Evolutionary conservation across 2,113 vertebrate genomes (phyloP), one percentile per base, ranked within the genome.

Genomic region (Chionis minor): DNA sequence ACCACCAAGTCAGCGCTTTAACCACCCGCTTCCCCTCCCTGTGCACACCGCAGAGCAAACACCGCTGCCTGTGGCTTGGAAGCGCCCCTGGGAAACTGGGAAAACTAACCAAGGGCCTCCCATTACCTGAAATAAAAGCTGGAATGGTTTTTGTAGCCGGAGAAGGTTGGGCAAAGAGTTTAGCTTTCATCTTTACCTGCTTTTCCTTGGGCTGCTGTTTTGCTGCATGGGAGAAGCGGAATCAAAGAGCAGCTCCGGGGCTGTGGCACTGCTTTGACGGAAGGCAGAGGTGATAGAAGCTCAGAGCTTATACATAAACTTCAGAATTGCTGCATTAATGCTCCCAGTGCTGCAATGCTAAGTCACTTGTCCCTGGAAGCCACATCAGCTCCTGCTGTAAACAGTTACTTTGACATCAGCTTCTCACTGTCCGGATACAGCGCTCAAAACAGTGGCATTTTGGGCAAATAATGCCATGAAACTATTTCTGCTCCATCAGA

Each of bases 401-500:
- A 65, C 89, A 90, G 54, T 14, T 28, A 10, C 93, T 85, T 63
- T 91, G 95, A 95, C 94, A 96, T 91, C 90, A 62, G 94, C 81
- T 47, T 61, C 90, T 94, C 93, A 63, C 38, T 69, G 84, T 71
- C 90, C 9, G 2, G 51, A 90, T 72, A 38, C 78, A 30, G 87
- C 84, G 3, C 91, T 85, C 90, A 45, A 45, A 94, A 72, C 3
- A 0, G 65, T 26, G 90, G 81, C 92, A 10, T 90, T 80, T 69
- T 69, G 92, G 92, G 93, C 85, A 93, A 95, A 94, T 80, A 81
- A 80, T 51, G 89, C 89, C 92, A 95, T 47, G 67, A 72, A 86
- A 93, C 90, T 49, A 49, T 96, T 94, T 90, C 85, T 93, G 92
- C 90, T 96, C 79, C 90, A 87, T 17, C 87, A 42, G 90, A 93